Evolutionary conservation across 2,888 invertebrate genomes (phyloP), one percentile per base, ranked within the genome.

Genomic region (Leptodirus hochenwartii): DNA sequence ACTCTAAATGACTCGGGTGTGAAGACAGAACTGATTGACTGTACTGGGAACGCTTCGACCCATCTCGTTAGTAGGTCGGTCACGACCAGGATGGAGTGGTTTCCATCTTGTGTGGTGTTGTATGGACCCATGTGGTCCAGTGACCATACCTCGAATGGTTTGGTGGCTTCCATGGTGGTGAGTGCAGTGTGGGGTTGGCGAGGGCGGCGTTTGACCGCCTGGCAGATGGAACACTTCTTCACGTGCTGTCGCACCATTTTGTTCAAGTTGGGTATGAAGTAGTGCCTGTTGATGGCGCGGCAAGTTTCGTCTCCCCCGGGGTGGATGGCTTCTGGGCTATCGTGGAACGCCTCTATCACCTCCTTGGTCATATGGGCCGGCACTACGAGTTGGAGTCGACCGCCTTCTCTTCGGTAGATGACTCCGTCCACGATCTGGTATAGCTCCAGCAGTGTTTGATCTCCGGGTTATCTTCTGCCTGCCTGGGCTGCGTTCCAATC

Each of bases 11-110:
- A n/a, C n/a, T n/a, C n/a, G n/a, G n/a, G n/a, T n/a, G n/a, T n/a
- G n/a, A n/a, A n/a, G n/a, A n/a, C n/a, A n/a, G n/a, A n/a, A n/a
- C n/a, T n/a, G n/a, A n/a, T n/a, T n/a, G n/a, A n/a, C n/a, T n/a
- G n/a, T n/a, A 37, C 22, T 2, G 43, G 32, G 25, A 37, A 41
- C 1, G 41, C 43, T 24, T 43, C 43, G 1, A 35, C 33, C 41
- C 44, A 45, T 10, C 36, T 31, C 9, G 37, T 39, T 17, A 37
- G 43, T 2, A 41, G 8, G 15, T 43, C 40, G 2, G 39, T 42
- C 1, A 39, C 25, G 1, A 43, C 42, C 5, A 43, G 27, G 8
- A 42, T 24, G 26, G 25, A 36, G 5, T 28, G 22, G 22, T 37
- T 36, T 3, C 37, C 36, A n/a, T 6, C 12, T 4, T 17, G n/a